Evolutionary conservation across 64 coral and sea anemone genomes (phyloP).

Genomic region (Stichodactyla helianthus): DNA sequence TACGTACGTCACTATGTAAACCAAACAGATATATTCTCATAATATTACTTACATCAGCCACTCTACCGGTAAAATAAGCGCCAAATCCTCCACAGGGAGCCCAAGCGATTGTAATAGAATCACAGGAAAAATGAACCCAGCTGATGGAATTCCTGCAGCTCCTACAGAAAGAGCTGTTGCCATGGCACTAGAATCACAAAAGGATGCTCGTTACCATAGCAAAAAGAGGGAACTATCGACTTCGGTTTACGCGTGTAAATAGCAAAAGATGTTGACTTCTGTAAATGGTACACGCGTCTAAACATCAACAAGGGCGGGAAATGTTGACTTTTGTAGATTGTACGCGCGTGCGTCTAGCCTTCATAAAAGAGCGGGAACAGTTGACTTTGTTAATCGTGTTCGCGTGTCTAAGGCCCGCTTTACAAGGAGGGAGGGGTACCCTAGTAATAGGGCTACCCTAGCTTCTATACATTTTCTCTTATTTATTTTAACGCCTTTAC

Average conservation of each 20-base stretch:
- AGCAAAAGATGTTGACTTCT: not conserved
- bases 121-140: constrained; percentile 44
- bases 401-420: no score
- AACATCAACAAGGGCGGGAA: no score
- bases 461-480: no score
- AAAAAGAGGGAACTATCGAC: not conserved
- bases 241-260: not conserved
- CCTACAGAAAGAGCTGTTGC: constrained; percentile 50
- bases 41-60: constrained; percentile 59
- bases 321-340: no score
- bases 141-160: constrained; percentile 56
- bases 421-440: no score
- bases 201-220: not conserved
- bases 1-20: no score
- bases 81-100: constrained; percentile 60
- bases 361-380: no score
- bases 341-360: no score
- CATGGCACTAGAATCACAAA: constrained; percentile 32
- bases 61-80: constrained; percentile 47
- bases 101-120: constrained; percentile 57
- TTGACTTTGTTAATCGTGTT: no score
- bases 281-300: not conserved
- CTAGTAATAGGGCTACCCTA: no score
- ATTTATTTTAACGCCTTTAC: no score
- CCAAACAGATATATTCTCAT: not conserved